Evolutionary conservation across 2,113 vertebrate genomes (phyloP).

Genomic region (Pyrgilauda ruficollis): DNA sequence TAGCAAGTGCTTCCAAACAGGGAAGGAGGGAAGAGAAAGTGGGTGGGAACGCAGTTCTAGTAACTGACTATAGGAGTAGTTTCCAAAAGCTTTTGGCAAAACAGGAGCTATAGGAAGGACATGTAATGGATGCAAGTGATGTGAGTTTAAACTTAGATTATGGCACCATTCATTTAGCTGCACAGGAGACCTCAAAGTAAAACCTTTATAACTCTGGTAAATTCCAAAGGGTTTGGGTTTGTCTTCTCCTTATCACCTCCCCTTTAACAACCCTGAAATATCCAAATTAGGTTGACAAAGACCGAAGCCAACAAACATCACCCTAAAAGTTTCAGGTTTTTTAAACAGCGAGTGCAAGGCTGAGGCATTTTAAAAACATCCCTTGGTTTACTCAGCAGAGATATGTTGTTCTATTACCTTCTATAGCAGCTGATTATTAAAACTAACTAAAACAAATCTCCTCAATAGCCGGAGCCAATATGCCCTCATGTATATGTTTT

Average conservation of each 20-base stretch:
- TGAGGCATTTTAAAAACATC: not conserved
- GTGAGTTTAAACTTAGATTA: not conserved
- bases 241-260: not conserved
- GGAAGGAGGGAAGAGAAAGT: not conserved
- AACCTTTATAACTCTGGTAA: not conserved
- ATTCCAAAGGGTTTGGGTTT: not conserved
- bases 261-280: not conserved
- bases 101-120: not conserved
- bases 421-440: not conserved
- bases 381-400: not conserved
- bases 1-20: not conserved
- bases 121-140: not conserved
- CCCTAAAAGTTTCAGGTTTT: not conserved
- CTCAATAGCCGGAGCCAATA: not conserved
- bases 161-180: not conserved
- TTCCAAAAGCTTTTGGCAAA: not conserved
- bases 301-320: not conserved
- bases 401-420: not conserved
- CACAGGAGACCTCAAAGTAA: not conserved
- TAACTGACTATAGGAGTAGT: not conserved
- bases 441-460: not conserved
- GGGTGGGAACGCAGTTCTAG: not conserved
- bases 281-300: not conserved
- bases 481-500: not conserved
- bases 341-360: not conserved